Conservation (phyloP, 2,113 vertebrate genomes). For the Rutilus rutilus region DNA sequence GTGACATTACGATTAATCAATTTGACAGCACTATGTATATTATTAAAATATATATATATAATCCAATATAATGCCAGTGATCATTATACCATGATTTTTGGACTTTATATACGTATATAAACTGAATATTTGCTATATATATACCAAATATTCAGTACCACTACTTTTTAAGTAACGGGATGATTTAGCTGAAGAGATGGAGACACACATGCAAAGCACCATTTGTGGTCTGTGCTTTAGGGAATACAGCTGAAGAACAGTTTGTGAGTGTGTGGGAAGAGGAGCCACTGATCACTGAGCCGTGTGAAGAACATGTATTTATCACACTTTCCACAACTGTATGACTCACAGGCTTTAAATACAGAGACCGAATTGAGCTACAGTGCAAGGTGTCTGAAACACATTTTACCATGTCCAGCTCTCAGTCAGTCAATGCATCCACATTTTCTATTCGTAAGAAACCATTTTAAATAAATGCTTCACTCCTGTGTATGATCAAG, state of each 20-base stretch:
- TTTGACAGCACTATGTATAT: too few relatives aligned
- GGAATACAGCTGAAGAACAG: constrained; percentile 17
- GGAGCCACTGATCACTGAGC: not conserved
- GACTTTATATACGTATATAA: too few relatives aligned
- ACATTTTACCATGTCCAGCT: constrained; percentile 1
- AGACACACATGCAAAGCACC: not conserved
- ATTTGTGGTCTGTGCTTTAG: constrained; percentile 15
- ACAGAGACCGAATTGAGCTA: constrained; percentile 23
- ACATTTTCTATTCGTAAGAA: not conserved
- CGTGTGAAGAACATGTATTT: constrained; percentile 25
- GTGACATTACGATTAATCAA: too few relatives aligned
- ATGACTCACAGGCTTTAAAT: constrained; percentile 43
- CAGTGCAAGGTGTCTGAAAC: constrained; percentile 17
- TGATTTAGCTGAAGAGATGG: not conserved
- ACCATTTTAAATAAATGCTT: not conserved
- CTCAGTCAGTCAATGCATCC: not conserved
- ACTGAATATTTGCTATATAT: too few relatives aligned
- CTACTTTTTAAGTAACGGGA: not conserved
- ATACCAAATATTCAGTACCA: not conserved
- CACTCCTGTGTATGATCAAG: not conserved
- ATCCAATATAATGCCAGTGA: not conserved
- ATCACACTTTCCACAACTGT: constrained; percentile 32
- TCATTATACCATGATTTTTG: not conserved
- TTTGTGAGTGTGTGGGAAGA: constrained; percentile 13
- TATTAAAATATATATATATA: too few relatives aligned